Evolutionary conservation across 2,888 invertebrate genomes (phyloP).

Genomic region (Noctua comes): DNA sequence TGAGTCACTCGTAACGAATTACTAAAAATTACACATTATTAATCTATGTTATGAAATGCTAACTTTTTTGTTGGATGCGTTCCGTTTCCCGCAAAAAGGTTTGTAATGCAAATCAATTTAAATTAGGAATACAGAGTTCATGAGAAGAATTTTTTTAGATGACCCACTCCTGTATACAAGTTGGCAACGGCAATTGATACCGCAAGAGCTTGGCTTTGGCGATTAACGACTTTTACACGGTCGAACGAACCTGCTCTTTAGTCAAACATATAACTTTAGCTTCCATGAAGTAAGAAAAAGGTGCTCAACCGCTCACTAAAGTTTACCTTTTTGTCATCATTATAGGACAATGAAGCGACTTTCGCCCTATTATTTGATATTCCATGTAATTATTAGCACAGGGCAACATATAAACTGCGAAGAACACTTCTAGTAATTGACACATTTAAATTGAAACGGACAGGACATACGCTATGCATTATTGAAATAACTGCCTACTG

Average conservation of each 20-base stretch:
- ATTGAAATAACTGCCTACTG: not conserved
- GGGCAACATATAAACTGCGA: constrained; percentile 37
- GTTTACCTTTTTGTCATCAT: constrained; percentile 45
- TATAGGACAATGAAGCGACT: constrained; percentile 19
- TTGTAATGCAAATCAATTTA: constrained; percentile 40
- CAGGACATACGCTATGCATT: constrained; percentile 5
- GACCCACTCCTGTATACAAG: not conserved
- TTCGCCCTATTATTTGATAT: constrained; percentile 40
- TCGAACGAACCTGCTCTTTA: constrained; percentile 34
- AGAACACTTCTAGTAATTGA: constrained; percentile 35
- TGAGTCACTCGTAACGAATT: constrained; percentile 55
- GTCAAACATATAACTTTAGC: constrained; percentile 16
- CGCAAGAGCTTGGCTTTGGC: constrained; percentile 10
- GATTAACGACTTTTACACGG: constrained; percentile 50
- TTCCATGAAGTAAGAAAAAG: constrained; percentile 43
- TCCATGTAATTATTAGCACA: constrained; percentile 28
- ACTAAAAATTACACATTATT: constrained; percentile 55
- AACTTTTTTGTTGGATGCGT: constrained; percentile 31
- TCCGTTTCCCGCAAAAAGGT: constrained; percentile 30
- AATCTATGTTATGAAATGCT: constrained; percentile 43
- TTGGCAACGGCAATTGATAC: constrained; percentile 40
- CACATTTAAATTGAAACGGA: constrained; percentile 22
- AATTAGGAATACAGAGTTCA: constrained; percentile 32
- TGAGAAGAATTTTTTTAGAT: constrained; percentile 4
- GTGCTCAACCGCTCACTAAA: constrained; percentile 16